Evolutionary conservation across 2,797 vertebrate species (phyloP).

Genomic region (Crenuchus spilurus): DNA sequence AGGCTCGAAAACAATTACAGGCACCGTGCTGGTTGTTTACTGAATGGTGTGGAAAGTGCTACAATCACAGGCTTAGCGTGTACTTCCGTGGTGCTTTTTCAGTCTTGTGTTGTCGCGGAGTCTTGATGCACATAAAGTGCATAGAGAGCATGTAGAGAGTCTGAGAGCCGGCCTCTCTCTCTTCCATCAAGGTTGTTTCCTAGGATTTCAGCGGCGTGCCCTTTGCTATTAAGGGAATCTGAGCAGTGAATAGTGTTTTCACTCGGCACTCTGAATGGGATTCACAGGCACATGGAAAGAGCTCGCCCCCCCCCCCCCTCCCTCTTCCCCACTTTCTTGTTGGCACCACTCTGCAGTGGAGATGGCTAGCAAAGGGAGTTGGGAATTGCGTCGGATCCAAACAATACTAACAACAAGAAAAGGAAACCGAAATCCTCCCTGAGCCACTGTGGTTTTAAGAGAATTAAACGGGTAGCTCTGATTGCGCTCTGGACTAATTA

Average conservation of each 20-base stretch:
- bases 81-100: slow-evolving; percentile 8
- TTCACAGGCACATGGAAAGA: slow-evolving; percentile 75
- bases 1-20: slow-evolving; percentile 26
- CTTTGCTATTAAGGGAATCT: slow-evolving; percentile 78
- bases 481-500: slow-evolving; percentile 79
- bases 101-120: neutral
- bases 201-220: slow-evolving; percentile 76
- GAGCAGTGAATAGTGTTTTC: slow-evolving; percentile 80
- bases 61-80: neutral
- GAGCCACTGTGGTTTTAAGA: neutral
- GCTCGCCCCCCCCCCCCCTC: slow-evolving; percentile 18
- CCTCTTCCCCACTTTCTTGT: slow-evolving; percentile 31
- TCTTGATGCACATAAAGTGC: slow-evolving; percentile 19
- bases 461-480: slow-evolving; percentile 75
- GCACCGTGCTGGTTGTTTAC: slow-evolving; percentile 17
- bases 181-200: slow-evolving; percentile 75
- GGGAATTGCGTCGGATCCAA: neutral
- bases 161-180: slow-evolving; percentile 48
- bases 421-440: neutral
- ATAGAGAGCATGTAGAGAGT: slow-evolving; percentile 54
- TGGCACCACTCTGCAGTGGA: slow-evolving; percentile 27
- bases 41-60: slow-evolving; percentile 8
- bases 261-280: slow-evolving; percentile 78
- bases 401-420: neutral
- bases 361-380: slow-evolving; percentile 23